Base-by-base conservation (phyloP, 2,797 vertebrate species). In the Sebastolobus altivelis region DNA sequence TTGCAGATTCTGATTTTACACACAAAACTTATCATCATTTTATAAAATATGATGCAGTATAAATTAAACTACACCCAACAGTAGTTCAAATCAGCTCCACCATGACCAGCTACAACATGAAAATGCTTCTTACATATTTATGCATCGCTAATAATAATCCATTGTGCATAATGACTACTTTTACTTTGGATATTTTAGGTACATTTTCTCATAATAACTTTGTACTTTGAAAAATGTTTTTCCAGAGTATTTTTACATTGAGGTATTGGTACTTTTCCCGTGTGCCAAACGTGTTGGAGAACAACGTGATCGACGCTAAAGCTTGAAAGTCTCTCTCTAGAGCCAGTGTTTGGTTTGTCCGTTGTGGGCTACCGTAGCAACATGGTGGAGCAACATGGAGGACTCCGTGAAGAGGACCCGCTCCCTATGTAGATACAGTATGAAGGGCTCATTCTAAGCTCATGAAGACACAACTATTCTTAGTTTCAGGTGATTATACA, bases 241-340 rank as follows among this genome's bases (percentile, higher is more conserved):
- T 20, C 1, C 4, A 13, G 1, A 56, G 9, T 33, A 40, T 55
- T 61, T 8, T 68, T 38, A 31, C 1, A 8, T 11, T 60, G 4
- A 4, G 13, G 0, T 18, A 20, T 40, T 38, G 5, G 2, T 3
- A 6, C 2, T 52, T 16, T 3, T 46, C 3, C 14, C 0, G 0
- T 46, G 43, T 46, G 16, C 43, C 43, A 16, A 46, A 6, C 0
- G 43, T 46, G 1, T 46, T 7, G 43, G 16, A 46, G 43, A 46
- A 46, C 14, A 16, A 46, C 16, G 43, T 46, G 43, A 18, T 46
- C 43, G 16, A 18, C 16, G 0, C 43, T 46, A 0, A 46, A 46
- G 43, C 43, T 46, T 46, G 43, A 46, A 46, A 46, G 43, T 0
- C 43, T 3, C 43, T 46, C 16, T 16, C 43, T 46, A 46, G 16